Conservation (phyloP, 2,797 vertebrate genomes). For the Chiloscyllium punctatum region DNA sequence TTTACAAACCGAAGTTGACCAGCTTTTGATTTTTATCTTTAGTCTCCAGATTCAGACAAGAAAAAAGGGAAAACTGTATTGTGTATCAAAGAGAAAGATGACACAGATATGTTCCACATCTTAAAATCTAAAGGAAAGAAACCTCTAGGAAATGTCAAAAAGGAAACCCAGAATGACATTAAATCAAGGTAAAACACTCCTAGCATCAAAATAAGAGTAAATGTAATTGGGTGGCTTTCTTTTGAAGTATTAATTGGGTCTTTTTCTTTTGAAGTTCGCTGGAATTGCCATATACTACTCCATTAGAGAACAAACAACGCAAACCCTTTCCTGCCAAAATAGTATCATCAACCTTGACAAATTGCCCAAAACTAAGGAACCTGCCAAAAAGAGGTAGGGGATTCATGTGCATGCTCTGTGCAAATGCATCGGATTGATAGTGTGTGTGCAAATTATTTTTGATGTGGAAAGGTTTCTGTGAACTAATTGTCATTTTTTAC, state of each 20-base stretch:
- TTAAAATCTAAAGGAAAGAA: conserved; percentile 82
- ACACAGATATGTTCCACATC: conserved; percentile 62
- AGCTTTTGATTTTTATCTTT: conserved; percentile 46
- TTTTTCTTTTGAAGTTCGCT: conserved; percentile 68
- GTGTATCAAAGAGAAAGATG: conserved; percentile 68
- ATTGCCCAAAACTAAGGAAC: conserved; percentile 69
- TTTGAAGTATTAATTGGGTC: not conserved
- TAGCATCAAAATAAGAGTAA: not conserved
- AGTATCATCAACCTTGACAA: conserved; percentile 57
- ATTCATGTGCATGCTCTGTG: not conserved
- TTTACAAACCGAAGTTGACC: not conserved
- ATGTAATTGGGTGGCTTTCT: not conserved
- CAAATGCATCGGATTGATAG: not conserved
- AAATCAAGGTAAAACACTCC: conserved; percentile 70
- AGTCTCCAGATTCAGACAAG: conserved; percentile 75
- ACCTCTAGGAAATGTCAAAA: conserved; percentile 63
- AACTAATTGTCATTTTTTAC: not conserved
- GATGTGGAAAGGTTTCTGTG: not conserved
- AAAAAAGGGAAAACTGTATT: conserved; percentile 73
- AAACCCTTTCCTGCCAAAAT: conserved; percentile 80
- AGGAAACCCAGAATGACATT: conserved; percentile 71
- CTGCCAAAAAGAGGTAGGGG: conserved; percentile 77
- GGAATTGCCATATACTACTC: conserved; percentile 78
- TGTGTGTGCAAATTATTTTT: not conserved
- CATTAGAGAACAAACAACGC: conserved; percentile 82